phyloP scores from a whole-genome alignment of 2,797 vertebrate species.

The Falco berigora region DNA sequence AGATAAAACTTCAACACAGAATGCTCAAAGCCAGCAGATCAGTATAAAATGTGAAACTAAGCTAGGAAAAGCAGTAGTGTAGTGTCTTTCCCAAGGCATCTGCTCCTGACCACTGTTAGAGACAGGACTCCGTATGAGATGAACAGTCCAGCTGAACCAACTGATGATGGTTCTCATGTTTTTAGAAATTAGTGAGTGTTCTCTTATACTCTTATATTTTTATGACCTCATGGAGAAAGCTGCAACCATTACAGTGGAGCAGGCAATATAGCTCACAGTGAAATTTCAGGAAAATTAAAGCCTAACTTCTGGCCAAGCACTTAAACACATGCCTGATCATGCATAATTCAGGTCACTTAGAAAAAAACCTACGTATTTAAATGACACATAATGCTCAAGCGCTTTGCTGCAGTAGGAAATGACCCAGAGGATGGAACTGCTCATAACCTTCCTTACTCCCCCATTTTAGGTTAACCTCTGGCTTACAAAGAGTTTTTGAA shows the following conservation, averaged over 20 bases:
- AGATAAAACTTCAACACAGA: neutral
- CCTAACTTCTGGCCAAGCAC: neutral
- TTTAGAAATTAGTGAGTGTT: neutral
- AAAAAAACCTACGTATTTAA: neutral
- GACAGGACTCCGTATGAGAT: accelerated
- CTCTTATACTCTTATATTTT: neutral
- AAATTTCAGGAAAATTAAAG: neutral
- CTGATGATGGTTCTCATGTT: neutral
- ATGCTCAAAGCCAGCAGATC: neutral
- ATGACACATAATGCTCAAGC: neutral
- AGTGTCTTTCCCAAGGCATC: neutral
- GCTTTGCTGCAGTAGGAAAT: neutral
- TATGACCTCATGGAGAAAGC: neutral
- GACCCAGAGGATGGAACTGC: neutral
- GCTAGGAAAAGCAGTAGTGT: neutral
- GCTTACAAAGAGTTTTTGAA: neutral
- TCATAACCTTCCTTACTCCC: neutral
- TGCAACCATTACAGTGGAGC: neutral
- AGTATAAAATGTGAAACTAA: neutral
- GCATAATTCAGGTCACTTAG: neutral
- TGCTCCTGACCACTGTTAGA: neutral
- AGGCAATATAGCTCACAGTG: neutral
- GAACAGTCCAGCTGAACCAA: neutral
- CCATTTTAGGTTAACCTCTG: neutral
- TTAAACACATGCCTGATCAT: neutral